Evolutionary conservation across 1,140 invertebrate genomes (phyloP).

Genomic region (Neodiprion pinetum): DNA sequence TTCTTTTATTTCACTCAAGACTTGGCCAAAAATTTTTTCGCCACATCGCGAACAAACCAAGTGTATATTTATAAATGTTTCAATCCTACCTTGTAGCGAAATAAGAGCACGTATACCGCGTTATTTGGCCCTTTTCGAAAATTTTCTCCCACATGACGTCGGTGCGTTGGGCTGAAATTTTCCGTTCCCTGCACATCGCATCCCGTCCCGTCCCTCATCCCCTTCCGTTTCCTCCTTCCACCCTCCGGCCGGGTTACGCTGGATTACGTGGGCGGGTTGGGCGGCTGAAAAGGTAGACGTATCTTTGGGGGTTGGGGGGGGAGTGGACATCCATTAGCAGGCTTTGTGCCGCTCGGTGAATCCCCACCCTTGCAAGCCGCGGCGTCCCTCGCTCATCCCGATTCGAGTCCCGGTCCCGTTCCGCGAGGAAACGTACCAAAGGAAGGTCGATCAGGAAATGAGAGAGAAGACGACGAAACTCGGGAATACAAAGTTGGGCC

Average conservation of each 20-base stretch:
- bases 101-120: no score
- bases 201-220: background rate
- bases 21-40: no score
- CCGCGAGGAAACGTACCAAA: background rate
- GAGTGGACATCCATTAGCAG: slow-evolving; percentile 52
- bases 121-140: no score
- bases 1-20: no score
- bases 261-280: background rate
- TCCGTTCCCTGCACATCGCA: slow-evolving; percentile 22
- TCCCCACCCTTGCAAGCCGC: slow-evolving; percentile 30
- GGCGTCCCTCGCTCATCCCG: slow-evolving; percentile 36
- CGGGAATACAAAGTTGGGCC: no score
- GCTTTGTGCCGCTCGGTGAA: slow-evolving; percentile 39
- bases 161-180: background rate
- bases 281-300: slow-evolving; percentile 26
- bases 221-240: slow-evolving; percentile 1
- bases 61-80: no score
- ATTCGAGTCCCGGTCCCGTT: slow-evolving; percentile 39
- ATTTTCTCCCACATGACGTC: no score
- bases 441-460: slow-evolving; percentile 14
- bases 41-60: no score
- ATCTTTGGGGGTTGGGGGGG: slow-evolving; percentile 33
- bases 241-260: background rate
- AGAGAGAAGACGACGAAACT: no score
- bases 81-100: no score